A percentile compares a stretch with the other conserved stretches of the same genome.
Conservation (phyloP, 2,888 invertebrate species). For the Mactromeris polynyma region DNA sequence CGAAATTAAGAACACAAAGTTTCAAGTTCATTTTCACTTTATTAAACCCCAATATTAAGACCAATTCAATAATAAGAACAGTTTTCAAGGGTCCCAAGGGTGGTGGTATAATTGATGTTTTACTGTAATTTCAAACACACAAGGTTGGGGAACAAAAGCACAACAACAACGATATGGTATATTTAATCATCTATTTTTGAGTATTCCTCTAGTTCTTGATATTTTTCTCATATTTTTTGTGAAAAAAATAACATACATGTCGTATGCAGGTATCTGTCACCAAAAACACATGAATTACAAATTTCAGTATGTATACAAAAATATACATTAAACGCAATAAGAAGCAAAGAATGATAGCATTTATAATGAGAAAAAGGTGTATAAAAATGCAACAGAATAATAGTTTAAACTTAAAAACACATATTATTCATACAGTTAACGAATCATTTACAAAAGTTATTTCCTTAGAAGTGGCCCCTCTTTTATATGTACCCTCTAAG, state of each 20-base stretch:
- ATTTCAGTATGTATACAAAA: constrained; percentile 18
- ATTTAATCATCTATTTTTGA: constrained; percentile 31
- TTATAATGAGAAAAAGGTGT: neutral
- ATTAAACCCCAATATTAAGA: too few relatives aligned
- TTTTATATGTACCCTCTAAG: neutral
- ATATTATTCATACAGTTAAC: too few relatives aligned
- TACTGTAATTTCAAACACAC: too few relatives aligned
- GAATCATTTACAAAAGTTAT: neutral
- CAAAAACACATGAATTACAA: constrained; percentile 28
- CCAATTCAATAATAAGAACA: too few relatives aligned
- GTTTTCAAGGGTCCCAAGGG: too few relatives aligned
- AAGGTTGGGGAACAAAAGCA: constrained; percentile 2
- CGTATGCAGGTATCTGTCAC: constrained; percentile 38
- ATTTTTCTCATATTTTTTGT: constrained; percentile 36
- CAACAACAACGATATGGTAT: constrained; percentile 17
- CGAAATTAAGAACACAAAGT: too few relatives aligned
- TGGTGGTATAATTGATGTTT: too few relatives aligned
- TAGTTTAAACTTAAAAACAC: neutral
- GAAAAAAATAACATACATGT: constrained; percentile 40
- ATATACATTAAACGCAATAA: neutral
- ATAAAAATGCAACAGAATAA: neutral
- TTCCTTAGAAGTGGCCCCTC: neutral
- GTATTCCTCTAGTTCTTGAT: constrained; percentile 45
- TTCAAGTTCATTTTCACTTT: too few relatives aligned
- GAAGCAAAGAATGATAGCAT: neutral